Percentiles rank a stretch among this genome's conserved stretches.
phyloP scores from a whole-genome alignment of 2,113 vertebrate species.

The Arothron firmamentum region DNA sequence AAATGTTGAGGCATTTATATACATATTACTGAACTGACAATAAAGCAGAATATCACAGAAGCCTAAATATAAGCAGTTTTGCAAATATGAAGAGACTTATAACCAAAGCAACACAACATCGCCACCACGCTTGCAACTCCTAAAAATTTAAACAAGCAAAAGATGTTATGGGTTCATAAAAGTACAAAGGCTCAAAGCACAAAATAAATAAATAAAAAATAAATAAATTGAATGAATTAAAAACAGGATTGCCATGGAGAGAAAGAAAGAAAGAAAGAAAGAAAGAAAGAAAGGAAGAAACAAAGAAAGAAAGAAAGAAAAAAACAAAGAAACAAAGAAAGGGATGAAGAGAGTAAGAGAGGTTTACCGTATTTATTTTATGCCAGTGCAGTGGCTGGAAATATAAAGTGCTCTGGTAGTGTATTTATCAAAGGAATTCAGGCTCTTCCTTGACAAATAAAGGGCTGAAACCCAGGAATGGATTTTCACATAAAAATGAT shows the following conservation, averaged over 20 bases:
- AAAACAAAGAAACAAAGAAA: too few species aligned
- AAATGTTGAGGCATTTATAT: too few species aligned
- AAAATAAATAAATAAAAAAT: conserved; percentile 25
- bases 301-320: too few species aligned
- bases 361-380: conserved; percentile 2
- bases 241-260: conserved; percentile 2
- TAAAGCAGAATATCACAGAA: not conserved
- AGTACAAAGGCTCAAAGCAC: not conserved
- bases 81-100: not conserved
- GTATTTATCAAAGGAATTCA: conserved; percentile 12
- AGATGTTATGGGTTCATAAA: not conserved
- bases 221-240: not conserved
- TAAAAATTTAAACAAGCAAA: conserved; percentile 1
- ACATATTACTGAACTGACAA: not conserved
- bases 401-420: conserved; percentile 4
- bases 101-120: not conserved
- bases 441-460: conserved; percentile 16
- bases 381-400: conserved; percentile 7
- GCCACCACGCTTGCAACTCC: conserved; percentile 1
- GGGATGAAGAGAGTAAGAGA: not conserved
- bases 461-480: conserved; percentile 2
- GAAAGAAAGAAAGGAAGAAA: too few species aligned
- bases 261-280: too few species aligned
- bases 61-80: not conserved
- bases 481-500: conserved; percentile 9